Base-by-base conservation (phyloP, 2,113 vertebrate species). In the Ictalurus furcatus region DNA sequence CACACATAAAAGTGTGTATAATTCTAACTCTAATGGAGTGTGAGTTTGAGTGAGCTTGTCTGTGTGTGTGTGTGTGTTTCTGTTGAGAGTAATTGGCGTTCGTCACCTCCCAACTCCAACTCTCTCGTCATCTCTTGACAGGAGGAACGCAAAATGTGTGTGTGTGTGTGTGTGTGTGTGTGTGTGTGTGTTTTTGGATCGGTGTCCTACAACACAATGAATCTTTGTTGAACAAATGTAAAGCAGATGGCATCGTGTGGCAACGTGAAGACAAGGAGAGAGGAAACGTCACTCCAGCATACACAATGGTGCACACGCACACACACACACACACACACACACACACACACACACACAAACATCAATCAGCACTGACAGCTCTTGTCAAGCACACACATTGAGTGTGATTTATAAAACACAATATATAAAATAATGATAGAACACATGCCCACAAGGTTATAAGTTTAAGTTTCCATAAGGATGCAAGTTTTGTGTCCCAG, bases 181-280 rank as follows among this genome's bases (percentile, higher is more conserved):
- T 56, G 79, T 81, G 94, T 94, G 94, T 94, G 25, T 56, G 79
- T 81, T n/a, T 96, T 95, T 95, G 94, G 94, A 95, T 96, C 94
- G 94, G 94, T 95, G 94, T 95, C 94, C 95, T 92, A 91, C 93
- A 93, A 93, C 94, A 95, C 95, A 96, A 96, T 96, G 95, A 95
- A 95, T 95, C 95, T 95, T 95, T 96, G 95, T 95, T 95, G 93
- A 95, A 95, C 94, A 95, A 96, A 96, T 95, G 94, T 93, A 95
- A 96, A 96, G 95, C 95, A 96, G 95, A 96, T 96, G 95, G 95
- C 95, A 95, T 93, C 80, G 91, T 94, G 94, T 95, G 69, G 23
- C 92, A 93, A 91, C 90, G 88, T 92, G 93, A 93, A 92, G 93
- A 94, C 91, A 91, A 92, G 93, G 93, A 91, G 89, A 94, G 92